Base-by-base conservation (phyloP, 2,888 invertebrate genomes). In the Apodemia mormo region DNA sequence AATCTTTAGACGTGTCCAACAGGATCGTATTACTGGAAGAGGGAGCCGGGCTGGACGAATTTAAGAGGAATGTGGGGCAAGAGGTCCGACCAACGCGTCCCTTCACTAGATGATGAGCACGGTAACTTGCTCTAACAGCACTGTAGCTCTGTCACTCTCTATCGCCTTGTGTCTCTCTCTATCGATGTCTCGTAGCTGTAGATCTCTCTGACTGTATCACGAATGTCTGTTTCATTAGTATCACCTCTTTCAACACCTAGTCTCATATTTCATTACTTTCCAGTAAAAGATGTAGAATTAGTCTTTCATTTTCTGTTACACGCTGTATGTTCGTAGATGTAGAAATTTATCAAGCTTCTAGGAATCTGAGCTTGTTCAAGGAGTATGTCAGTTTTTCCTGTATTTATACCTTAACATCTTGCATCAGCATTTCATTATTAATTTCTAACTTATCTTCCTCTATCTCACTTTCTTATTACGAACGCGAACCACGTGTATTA, bases 11-110 rank as follows among this genome's bases (percentile, higher is more conserved):
- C 37, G 33, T 49, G 54, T 72, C 80, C 85, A 75, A 86, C 91
- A 96, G 96, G 96, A 81, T 94, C 95, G 76, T 93, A 90, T 82
- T 96, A 96, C 96, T 96, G 96, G 82, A 96, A 96, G 88, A 94
- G 96, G 72, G 96, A 96, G 81, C 96, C 96, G 12, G 96, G 95
- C 84, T 96, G 96, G 96, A 96, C 96, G 83, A 96, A 96, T 85
- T 91, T 96, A 78, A 95, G 96, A 87, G 96, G 96, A 72, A 95
- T 96, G 87, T 96, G 96, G 96, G 96, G 96, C 79, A 96, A 96
- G 85, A 94, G 96, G 73, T 90, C 85, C 83, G 86, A 87, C 83
- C 90, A 86, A 72, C 88, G 88, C 89, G 73, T 69, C 74, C 78
- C 77, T 76, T 77, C 82, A 77, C 77, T 82, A 72, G 82, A 80